Base-by-base conservation (phyloP, 2,797 vertebrate species). In the Geotrypetes seraphini region DNA sequence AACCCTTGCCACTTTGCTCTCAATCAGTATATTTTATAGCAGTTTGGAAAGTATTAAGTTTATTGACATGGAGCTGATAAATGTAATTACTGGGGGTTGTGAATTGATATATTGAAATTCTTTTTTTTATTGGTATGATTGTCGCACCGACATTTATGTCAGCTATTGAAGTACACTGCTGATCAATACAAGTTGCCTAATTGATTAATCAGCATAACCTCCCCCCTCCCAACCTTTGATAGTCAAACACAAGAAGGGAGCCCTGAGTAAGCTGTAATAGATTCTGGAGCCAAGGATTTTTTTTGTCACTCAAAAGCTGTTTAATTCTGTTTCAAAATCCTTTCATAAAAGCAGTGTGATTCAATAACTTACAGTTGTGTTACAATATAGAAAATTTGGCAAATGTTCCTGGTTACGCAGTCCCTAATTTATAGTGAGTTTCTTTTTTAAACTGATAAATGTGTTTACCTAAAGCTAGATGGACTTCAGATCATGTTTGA, bases 31-130 rank as follows among this genome's bases (percentile, higher is more conserved):
- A 57, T 39, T 58, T 3, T 36, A 50, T 57, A 59, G 52, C 29
- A 56, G 45, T 66, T 66, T 22, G n/a, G 16, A 8, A 18, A 23
- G 12, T 17, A 10, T 31, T 61, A 65, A 63, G 28, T 54, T 55
- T 67, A 59, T 69, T 65, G 41, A 61, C 61, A 43, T 23, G 0
- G 4, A 47, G 43, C 41, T 63, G 51, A 51, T 63, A 40, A 35
- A 59, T 71, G 69, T 74, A 72, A 69, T 73, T 67, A 65, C 44
- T 23, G 39, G 31, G 18, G 39, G 39, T 32, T 71, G 71, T 66
- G 39, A 60, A 58, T 63, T 60, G 65, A 71, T 73, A 64, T 54
- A 63, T 69, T 61, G 60, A 69, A n/a, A n/a, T n/a, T n/a, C n/a
- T n/a, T 74, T 59, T 47, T 63, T 61, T 7, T 41, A 45, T 45